phyloP scores from a whole-genome alignment of 92 coral and sea anemone genomes.

The Pocillopora meandrina region DNA sequence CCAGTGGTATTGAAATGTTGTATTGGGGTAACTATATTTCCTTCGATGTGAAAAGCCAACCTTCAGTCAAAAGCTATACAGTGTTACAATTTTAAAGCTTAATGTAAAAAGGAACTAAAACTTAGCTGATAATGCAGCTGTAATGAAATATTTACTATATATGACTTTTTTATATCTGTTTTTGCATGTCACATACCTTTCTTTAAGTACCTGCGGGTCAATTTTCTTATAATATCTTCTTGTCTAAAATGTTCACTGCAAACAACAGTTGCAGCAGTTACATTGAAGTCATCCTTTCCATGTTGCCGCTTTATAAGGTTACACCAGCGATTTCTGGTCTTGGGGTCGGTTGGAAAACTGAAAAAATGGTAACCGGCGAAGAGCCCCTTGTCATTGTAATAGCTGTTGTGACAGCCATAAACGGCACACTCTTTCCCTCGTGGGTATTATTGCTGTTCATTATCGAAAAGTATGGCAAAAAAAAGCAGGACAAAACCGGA shows the following conservation, averaged over 20 bases:
- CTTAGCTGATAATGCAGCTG: conserved; percentile 12
- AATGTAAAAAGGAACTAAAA: conserved; percentile 24
- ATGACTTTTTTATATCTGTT: conserved; percentile 18
- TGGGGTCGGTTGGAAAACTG: conserved; percentile 50
- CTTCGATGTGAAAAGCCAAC: no score
- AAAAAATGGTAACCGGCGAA: conserved; percentile 49
- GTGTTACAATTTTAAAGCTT: conserved; percentile 19
- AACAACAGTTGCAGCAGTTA: conserved; percentile 51
- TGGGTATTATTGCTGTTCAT: not conserved
- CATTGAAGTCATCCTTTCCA: conserved; percentile 60
- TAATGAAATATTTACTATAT: conserved; percentile 20
- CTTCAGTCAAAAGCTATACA: not conserved
- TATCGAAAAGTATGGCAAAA: conserved; percentile 4
- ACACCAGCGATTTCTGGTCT: conserved; percentile 57
- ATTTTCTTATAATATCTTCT: conserved; percentile 39
- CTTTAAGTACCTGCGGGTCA: conserved; percentile 23
- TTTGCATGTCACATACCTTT: conserved; percentile 35
- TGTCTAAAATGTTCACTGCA: conserved; percentile 48
- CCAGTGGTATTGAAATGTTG: no score
- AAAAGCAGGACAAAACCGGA: not conserved
- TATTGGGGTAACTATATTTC: no score
- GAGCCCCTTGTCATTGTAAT: conserved; percentile 42
- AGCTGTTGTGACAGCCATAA: conserved; percentile 40
- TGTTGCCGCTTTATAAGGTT: conserved; percentile 56
- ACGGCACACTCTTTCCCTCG: conserved; percentile 57